Percentiles rank a stretch among this genome's conserved stretches.
phyloP scores from a whole-genome alignment of 2,888 invertebrate species.

The Coleophora deauratella region DNA sequence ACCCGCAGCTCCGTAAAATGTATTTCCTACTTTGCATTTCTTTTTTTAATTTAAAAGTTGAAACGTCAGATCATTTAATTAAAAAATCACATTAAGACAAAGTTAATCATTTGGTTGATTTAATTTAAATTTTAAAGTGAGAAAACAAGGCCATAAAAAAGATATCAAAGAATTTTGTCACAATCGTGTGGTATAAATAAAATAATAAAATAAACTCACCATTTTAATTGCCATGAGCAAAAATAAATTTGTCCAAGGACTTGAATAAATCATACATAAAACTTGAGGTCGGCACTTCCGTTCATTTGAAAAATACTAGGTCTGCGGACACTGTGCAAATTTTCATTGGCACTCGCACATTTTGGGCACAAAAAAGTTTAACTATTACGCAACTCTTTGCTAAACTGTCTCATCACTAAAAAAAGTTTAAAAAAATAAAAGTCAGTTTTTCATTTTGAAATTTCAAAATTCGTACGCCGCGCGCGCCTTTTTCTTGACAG shows the following conservation, averaged over 20 bases:
- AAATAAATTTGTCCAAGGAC: slow-evolving; percentile 65
- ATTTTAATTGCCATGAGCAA: slow-evolving; percentile 70
- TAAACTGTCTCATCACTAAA: slow-evolving; percentile 13
- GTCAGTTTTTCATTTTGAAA: slow-evolving; percentile 9
- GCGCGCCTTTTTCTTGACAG: slow-evolving; percentile 12
- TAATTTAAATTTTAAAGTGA: slow-evolving; percentile 8
- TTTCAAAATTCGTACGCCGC: slow-evolving; percentile 27
- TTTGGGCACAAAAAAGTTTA: slow-evolving; percentile 5
- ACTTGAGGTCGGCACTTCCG: slow-evolving; percentile 55
- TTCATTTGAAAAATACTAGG: slow-evolving; percentile 51
- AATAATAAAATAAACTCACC: slow-evolving; percentile 45
- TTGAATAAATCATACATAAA: slow-evolving; percentile 74
- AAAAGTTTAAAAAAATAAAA: slow-evolving; percentile 5
- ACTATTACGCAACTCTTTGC: slow-evolving; percentile 3
- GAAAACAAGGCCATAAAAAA: slow-evolving; percentile 5
- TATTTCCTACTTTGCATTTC: no score
- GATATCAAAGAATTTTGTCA: slow-evolving; percentile 5
- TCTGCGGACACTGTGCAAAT: slow-evolving; percentile 31
- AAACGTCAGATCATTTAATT: slow-evolving; percentile 1
- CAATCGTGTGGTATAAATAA: slow-evolving; percentile 13
- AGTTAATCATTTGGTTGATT: background rate
- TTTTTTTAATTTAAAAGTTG: no score
- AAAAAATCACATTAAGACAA: slow-evolving; percentile 6
- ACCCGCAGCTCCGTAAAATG: no score
- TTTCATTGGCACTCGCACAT: slow-evolving; percentile 15